Evolutionary conservation across 1,140 invertebrate genomes (phyloP), one percentile per base, ranked within the genome.

Genomic region (Drosophila novamexicana): DNA sequence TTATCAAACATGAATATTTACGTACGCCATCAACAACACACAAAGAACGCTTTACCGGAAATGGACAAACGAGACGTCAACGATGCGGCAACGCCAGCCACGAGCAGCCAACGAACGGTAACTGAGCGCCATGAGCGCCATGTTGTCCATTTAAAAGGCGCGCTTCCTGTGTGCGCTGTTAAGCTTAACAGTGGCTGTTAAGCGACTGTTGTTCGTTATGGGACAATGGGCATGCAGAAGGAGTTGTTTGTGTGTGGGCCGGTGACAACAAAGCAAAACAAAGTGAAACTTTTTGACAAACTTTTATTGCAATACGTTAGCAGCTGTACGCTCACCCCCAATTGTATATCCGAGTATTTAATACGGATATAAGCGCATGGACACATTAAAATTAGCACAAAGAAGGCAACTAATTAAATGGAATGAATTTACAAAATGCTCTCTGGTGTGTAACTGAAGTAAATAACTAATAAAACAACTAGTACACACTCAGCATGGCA

Each of bases 1-100:
- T 75, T 72, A 59, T 72, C 70, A 77, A 89, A 78, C 71, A 82
- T 76, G 77, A 89, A 88, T 84, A 84, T 86, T 86, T 88, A 86
- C 83, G 84, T 86, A 73, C 66, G 64, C 32, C 64, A 67, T 37
- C 44, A 69, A 12, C 66, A 63, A 29, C 22, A 29, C 54, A 72
- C 37, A 56, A 67, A 54, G 40, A 50, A 75, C 57, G 54, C 44
- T 37, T 49, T 67, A 59, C 44, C 12, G 44, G 14, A 37, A 42
- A 18, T 61, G 12, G n/a, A 32, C n/a, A 29, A 29, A 9, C 52
- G 22, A 32, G 10, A 57, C 34, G 12, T 37, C 32, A 32, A 47
- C 50, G 22, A 32, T 54, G 10, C 42, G 49, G 12, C 6, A 39
- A 66, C 80, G 57, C 44, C 67, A 54, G 70, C 42, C 53, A 63